phyloP scores from a whole-genome alignment of 2,797 vertebrate species.

The Pseudocheirus occidentalis region DNA sequence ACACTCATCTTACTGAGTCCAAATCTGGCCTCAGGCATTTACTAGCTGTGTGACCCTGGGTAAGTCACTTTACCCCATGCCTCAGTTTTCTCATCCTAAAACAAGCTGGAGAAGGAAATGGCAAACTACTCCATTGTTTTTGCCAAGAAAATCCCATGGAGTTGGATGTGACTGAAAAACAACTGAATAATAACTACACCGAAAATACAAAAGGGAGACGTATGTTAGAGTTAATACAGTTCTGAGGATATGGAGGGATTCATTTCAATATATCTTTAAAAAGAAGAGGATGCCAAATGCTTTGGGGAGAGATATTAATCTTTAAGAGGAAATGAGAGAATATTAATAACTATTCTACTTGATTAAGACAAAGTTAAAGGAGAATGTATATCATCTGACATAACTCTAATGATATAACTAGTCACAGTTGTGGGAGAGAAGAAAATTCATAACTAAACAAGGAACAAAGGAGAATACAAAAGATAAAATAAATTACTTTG shows the following conservation, averaged over 20 bases:
- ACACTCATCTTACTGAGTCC: not conserved
- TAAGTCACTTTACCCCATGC: not conserved
- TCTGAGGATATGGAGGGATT: not conserved
- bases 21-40: not conserved
- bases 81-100: not conserved
- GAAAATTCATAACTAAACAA: not conserved
- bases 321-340: not conserved
- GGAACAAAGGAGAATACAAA: not conserved
- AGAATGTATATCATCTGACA: not conserved
- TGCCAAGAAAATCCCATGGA: not conserved
- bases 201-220: not conserved
- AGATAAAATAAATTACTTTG: not conserved
- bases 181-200: not conserved
- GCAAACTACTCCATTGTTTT: not conserved
- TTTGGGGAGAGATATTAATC: not conserved
- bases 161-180: not conserved
- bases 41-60: not conserved
- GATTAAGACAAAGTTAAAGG: not conserved
- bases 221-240: not conserved
- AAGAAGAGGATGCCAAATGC: not conserved
- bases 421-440: not conserved
- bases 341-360: not conserved
- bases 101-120: not conserved
- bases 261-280: not conserved
- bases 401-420: too few relatives aligned